Evolutionary conservation across 2,888 invertebrate genomes (phyloP).

Genomic region (Seira ritae): DNA sequence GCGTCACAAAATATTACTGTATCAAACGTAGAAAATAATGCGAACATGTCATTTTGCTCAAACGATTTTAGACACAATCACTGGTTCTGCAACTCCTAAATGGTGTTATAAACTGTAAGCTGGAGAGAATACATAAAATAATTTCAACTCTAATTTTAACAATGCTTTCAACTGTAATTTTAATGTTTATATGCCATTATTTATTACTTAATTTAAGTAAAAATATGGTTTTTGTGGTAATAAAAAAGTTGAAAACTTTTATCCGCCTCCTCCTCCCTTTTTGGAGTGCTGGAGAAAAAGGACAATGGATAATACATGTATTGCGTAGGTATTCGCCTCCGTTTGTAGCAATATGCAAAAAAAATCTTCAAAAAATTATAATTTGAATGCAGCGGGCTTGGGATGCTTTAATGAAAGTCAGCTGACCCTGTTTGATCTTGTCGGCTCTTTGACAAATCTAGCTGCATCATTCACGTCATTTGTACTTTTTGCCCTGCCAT

Average conservation of each 20-base stretch:
- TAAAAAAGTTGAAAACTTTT: not conserved
- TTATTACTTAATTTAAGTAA: too few relatives aligned
- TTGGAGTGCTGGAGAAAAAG: not conserved
- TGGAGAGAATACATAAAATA: too few relatives aligned
- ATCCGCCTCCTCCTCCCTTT: not conserved
- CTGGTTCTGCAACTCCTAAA: too few relatives aligned
- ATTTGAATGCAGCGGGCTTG: not conserved
- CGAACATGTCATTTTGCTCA: too few relatives aligned
- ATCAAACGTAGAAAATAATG: not conserved
- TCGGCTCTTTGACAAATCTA: too few relatives aligned
- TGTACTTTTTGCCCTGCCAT: too few relatives aligned
- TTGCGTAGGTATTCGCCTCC: not conserved
- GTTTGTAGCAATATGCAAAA: not conserved
- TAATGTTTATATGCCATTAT: too few relatives aligned
- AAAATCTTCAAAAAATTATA: not conserved
- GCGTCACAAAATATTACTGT: not conserved
- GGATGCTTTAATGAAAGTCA: not conserved
- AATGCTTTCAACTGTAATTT: slow-evolving; percentile 15
- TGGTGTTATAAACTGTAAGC: too few relatives aligned
- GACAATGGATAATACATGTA: not conserved
- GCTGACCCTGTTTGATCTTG: not conserved
- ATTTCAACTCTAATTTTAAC: too few relatives aligned
- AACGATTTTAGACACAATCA: too few relatives aligned
- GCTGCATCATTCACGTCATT: too few relatives aligned
- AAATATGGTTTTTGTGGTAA: too few relatives aligned